Conservation (phyloP, 2,797 vertebrate species). For the Pangasius sanitwongsei region DNA sequence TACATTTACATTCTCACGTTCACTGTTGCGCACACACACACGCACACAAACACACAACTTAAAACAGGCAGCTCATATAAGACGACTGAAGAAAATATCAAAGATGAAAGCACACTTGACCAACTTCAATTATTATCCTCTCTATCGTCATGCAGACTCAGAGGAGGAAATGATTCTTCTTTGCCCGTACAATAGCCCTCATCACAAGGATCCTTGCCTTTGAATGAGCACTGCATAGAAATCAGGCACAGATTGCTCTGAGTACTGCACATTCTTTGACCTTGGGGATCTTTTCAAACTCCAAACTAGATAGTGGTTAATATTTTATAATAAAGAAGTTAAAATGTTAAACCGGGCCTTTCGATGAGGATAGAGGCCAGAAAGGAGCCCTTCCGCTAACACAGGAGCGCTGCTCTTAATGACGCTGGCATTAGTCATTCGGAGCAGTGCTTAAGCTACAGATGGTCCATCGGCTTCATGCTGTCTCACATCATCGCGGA, state of each 20-base stretch:
- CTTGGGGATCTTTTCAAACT: conserved; percentile 61
- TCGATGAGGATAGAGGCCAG: conserved; percentile 38
- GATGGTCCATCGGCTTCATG: conserved; percentile 31
- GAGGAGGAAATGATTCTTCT: conserved; percentile 55
- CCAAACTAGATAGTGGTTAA: conserved; percentile 55
- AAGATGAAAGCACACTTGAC: conserved; percentile 64
- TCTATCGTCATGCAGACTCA: conserved; percentile 46
- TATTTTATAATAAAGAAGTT: conserved; percentile 62
- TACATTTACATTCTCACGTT: conserved; percentile 4
- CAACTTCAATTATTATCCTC: conserved; percentile 62
- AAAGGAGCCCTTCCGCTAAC: conserved; percentile 11
- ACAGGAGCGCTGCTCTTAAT: conserved; percentile 29
- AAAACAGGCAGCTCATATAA: conserved; percentile 47
- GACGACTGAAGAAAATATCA: conserved; percentile 56
- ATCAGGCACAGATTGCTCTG: conserved; percentile 53
- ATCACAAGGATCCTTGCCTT: conserved; percentile 54
- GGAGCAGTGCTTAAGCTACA: conserved; percentile 42
- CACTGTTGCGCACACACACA: background rate
- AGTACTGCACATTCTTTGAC: conserved; percentile 59
- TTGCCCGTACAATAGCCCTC: conserved; percentile 62
- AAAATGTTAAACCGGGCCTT: conserved; percentile 57
- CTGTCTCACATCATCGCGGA: conserved; percentile 43
- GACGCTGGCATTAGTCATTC: conserved; percentile 50
- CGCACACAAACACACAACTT: conserved; percentile 26
- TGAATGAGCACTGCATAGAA: conserved; percentile 53